These are phyloP conservation scores for Adela reaumurella DNA, from an alignment of 2,888 invertebrate species.

Conservation along the genomic window DNA sequence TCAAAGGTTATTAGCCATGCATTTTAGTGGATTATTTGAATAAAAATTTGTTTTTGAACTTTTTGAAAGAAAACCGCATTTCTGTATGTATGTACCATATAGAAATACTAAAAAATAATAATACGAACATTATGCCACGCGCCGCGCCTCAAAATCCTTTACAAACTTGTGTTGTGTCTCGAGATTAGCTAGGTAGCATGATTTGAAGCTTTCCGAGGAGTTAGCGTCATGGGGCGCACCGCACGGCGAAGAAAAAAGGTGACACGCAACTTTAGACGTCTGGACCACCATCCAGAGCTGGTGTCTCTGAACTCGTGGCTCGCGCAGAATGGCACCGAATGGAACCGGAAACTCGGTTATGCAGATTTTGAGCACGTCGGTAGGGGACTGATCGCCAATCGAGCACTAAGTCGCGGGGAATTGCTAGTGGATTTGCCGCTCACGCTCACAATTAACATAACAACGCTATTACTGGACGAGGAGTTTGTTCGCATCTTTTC, in stretches of 20 bases:
- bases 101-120: too few relatives aligned
- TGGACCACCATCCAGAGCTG: constrained; percentile 31
- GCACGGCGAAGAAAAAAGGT: constrained; percentile 32
- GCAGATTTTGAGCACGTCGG: constrained; percentile 64
- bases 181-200: too few relatives aligned
- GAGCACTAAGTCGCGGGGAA: constrained; percentile 51
- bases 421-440: constrained; percentile 60
- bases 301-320: constrained; percentile 55
- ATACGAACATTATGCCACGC: too few relatives aligned
- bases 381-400: constrained; percentile 67
- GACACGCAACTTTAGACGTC: constrained; percentile 25
- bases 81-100: too few relatives aligned
- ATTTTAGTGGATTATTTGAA: too few relatives aligned
- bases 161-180: too few relatives aligned
- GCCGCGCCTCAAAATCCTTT: too few relatives aligned
- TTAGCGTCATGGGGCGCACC: constrained; percentile 47
- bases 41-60: too few relatives aligned
- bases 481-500: constrained; percentile 47
- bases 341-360: constrained; percentile 53
- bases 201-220: too few relatives aligned
- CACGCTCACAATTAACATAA: constrained; percentile 56
- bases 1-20: too few relatives aligned
- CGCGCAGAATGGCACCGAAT: constrained; percentile 48
- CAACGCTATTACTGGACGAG: constrained; percentile 51
- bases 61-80: too few relatives aligned